Evolutionary conservation across 1,140 invertebrate species (phyloP).

Genomic region (Pseudachorutes palmiensis): DNA sequence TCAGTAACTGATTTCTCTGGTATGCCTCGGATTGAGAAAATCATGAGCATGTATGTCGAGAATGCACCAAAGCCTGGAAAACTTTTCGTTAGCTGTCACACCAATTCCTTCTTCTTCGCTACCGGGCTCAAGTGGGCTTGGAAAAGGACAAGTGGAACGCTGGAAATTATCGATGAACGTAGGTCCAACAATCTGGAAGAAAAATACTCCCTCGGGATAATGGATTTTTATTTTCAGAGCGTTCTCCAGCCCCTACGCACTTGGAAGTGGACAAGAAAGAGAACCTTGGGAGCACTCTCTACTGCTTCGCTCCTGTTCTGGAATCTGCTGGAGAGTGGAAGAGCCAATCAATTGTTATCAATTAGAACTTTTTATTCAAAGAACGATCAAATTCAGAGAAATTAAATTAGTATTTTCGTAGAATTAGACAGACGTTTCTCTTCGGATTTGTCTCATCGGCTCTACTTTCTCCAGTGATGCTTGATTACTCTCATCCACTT

Average conservation of each 20-base stretch:
- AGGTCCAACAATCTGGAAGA: neutral
- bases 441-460: neutral
- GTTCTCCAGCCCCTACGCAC: constrained; percentile 23
- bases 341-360: constrained; percentile 22
- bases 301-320: constrained; percentile 34
- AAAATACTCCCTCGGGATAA: neutral
- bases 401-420: neutral
- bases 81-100: constrained; percentile 21
- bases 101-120: constrained; percentile 34
- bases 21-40: constrained; percentile 13
- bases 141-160: constrained; percentile 11
- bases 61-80: constrained; percentile 1
- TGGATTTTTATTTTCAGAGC: constrained; percentile 8
- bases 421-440: neutral
- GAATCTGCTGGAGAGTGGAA: constrained; percentile 30
- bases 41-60: constrained; percentile 21
- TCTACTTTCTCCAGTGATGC: no score
- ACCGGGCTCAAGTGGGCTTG: constrained; percentile 30
- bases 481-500: neutral
- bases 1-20: constrained; percentile 26
- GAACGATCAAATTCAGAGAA: neutral
- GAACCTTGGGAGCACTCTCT: constrained; percentile 5
- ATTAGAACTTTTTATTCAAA: neutral
- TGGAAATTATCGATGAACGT: constrained; percentile 26
- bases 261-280: constrained; percentile 25